These are phyloP conservation scores for Erpornis zantholeuca DNA, from an alignment of 2,113 vertebrate genomes.

Conservation along the genomic window DNA sequence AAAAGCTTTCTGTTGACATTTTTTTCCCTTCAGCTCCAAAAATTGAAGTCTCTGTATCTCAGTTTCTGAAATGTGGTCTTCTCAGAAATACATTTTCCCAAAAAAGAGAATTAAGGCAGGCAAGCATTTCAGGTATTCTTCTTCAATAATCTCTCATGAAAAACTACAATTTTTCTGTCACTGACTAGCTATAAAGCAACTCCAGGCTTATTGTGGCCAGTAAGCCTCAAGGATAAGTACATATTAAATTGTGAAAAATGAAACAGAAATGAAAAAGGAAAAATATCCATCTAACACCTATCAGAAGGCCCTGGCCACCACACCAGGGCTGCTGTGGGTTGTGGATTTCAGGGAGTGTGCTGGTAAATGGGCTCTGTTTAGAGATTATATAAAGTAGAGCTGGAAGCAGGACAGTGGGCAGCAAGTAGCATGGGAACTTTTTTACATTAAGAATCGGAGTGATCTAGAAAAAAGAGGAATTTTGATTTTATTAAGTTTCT, in stretches of 20 bases:
- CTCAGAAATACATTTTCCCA: neutral
- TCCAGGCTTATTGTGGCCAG: neutral
- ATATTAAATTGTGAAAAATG: neutral
- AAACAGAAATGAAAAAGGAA: neutral
- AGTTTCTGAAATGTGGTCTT: neutral
- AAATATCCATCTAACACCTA: neutral
- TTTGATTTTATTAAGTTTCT: neutral
- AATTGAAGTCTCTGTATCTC: neutral
- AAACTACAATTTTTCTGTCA: neutral
- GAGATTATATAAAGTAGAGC: neutral
- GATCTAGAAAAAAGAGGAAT: neutral
- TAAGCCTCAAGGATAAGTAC: neutral
- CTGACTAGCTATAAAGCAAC: neutral
- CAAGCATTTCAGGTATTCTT: neutral
- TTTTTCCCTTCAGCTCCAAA: neutral
- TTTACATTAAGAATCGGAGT: neutral
- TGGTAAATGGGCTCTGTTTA: neutral
- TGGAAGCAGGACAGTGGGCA: neutral
- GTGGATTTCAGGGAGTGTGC: neutral
- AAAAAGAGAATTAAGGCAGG: neutral
- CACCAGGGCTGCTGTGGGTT: neutral
- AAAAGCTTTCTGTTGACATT: neutral
- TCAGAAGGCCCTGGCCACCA: neutral
- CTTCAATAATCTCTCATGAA: neutral
- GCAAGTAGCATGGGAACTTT: rapidly evolving